Evolutionary conservation across 1,140 invertebrate species (phyloP).

Genomic region (Dendrolimus kikuchii): DNA sequence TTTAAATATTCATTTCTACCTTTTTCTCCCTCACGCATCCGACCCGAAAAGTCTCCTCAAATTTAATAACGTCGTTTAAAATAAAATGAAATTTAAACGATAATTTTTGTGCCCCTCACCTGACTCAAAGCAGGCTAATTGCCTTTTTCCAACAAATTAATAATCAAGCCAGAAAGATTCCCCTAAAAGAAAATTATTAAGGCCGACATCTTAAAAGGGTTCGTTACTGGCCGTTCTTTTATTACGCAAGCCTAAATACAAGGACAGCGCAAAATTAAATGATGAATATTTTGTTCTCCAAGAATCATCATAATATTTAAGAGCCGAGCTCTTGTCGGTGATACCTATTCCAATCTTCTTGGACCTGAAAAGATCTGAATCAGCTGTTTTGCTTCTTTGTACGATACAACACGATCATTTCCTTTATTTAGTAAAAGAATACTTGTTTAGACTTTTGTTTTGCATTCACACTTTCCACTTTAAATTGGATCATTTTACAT

Average conservation of each 20-base stretch:
- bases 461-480: too few relatives aligned
- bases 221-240: neutral
- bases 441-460: too few relatives aligned
- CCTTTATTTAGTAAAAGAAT: too few relatives aligned
- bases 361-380: too few relatives aligned
- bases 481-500: too few relatives aligned
- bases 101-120: slow-evolving; percentile 28
- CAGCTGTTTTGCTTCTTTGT: too few relatives aligned
- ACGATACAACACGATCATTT: too few relatives aligned
- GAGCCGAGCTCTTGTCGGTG: too few relatives aligned
- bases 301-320: neutral
- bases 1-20: slow-evolving; percentile 29
- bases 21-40: slow-evolving; percentile 21
- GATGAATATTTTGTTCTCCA: slow-evolving; percentile 5
- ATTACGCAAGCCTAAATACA: too few relatives aligned
- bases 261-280: too few relatives aligned
- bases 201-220: slow-evolving; percentile 3
- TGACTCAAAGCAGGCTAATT: slow-evolving; percentile 32
- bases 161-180: slow-evolving; percentile 18
- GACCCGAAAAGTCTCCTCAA: slow-evolving; percentile 22
- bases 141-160: slow-evolving; percentile 29
- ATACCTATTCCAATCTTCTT: too few relatives aligned
- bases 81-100: slow-evolving; percentile 29
- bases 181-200: slow-evolving; percentile 9
- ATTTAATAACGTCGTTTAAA: slow-evolving; percentile 26